Evolutionary conservation across 2,888 invertebrate species (phyloP).

Genomic region (Mimumesa dahlbomi): DNA sequence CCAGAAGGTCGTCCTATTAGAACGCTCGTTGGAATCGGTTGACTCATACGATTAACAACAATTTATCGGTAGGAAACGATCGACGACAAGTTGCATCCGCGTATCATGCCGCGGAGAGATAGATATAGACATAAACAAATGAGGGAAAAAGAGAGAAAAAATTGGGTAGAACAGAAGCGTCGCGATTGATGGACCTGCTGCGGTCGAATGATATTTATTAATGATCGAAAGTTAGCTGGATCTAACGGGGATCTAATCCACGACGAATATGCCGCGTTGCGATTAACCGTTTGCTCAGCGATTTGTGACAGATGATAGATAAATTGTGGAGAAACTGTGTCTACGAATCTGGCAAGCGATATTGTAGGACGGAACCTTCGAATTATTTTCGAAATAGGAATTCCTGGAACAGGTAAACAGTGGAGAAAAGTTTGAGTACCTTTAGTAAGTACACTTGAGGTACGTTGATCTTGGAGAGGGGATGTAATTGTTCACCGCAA

Average conservation of each 20-base stretch:
- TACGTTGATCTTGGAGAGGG: too few relatives aligned
- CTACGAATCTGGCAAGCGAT: neutral
- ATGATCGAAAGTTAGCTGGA: slow-evolving; percentile 21
- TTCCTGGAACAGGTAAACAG: too few relatives aligned
- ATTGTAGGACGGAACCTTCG: too few relatives aligned
- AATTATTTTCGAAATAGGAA: too few relatives aligned
- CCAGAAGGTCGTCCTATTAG: too few relatives aligned
- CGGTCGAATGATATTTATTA: slow-evolving; percentile 24
- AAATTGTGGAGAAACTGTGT: slow-evolving; percentile 1
- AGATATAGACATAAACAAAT: neutral
- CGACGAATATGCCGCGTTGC: neutral
- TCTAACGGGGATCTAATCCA: slow-evolving; percentile 31
- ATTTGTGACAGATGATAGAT: slow-evolving; percentile 4
- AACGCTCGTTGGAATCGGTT: too few relatives aligned
- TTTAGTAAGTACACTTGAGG: too few relatives aligned
- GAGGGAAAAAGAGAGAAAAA: slow-evolving; percentile 9
- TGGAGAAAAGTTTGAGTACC: too few relatives aligned
- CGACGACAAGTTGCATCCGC: neutral
- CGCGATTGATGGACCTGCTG: slow-evolving; percentile 8
- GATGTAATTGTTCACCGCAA: too few relatives aligned
- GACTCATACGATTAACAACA: too few relatives aligned
- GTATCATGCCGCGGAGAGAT: neutral
- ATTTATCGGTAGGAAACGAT: too few relatives aligned
- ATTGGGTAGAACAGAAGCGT: slow-evolving; percentile 16
- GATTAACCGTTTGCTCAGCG: neutral